A percentile compares a stretch with the other conserved stretches of the same genome.
phyloP scores from a whole-genome alignment of 2,113 vertebrate genomes.

The Hippocampus guttulatus region DNA sequence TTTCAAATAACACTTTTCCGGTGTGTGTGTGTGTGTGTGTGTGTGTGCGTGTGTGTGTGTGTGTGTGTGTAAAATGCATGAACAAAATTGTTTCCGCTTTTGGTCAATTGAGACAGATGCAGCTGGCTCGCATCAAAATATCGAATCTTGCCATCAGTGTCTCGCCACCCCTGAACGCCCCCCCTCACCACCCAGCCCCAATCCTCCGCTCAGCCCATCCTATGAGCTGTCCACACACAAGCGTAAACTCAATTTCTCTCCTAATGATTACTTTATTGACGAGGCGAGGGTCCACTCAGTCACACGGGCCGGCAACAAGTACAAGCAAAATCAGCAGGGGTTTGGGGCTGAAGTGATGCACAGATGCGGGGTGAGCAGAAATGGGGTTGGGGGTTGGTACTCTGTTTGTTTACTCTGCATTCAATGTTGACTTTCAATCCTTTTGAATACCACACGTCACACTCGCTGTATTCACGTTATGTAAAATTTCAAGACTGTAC shows the following conservation, averaged over 20 bases:
- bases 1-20: no score
- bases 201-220: conserved; percentile 24
- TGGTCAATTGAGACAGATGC: conserved; percentile 17
- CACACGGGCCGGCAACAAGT: conserved; percentile 47
- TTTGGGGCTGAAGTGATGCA: conserved; percentile 13
- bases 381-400: conserved; percentile 13
- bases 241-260: conserved; percentile 63
- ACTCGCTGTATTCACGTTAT: background rate
- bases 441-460: background rate
- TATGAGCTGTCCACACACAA: conserved; percentile 47
- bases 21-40: no score
- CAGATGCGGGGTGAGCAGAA: conserved; percentile 7
- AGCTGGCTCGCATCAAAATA: conserved; percentile 51
- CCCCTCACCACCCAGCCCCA: conserved; percentile 14
- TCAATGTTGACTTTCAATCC: conserved; percentile 8
- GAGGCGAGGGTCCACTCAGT: conserved; percentile 59
- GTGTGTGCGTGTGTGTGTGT: no score
- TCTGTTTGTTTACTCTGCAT: conserved; percentile 37
- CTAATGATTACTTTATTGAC: conserved; percentile 70
- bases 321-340: conserved; percentile 49
- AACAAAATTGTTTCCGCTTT: no score
- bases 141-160: conserved; percentile 39
- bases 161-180: no score
- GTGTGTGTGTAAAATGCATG: no score
- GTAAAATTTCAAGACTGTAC: background rate